These are phyloP conservation scores for Polydesmus complanatus DNA, from an alignment of 2,888 invertebrate genomes.

Conservation along the genomic window DNA sequence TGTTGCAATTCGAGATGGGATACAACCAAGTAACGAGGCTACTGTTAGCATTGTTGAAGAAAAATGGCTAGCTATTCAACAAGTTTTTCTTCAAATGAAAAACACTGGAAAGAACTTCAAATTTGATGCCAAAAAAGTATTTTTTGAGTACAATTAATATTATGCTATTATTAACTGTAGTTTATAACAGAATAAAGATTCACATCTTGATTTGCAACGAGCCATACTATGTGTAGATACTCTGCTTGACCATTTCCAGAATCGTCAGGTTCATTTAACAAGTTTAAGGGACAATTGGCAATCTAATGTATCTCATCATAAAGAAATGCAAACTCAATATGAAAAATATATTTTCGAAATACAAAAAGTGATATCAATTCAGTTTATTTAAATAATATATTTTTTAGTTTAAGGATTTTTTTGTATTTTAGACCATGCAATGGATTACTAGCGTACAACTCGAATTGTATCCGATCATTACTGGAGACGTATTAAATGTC, in stretches of 20 bases:
- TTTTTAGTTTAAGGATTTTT: slow-evolving; percentile 1
- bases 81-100: slow-evolving; percentile 50
- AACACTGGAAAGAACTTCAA: slow-evolving; percentile 52
- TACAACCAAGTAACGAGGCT: slow-evolving; percentile 37
- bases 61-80: slow-evolving; percentile 49
- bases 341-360: slow-evolving; percentile 45
- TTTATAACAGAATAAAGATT: slow-evolving; percentile 47
- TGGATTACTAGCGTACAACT: slow-evolving; percentile 44
- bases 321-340: slow-evolving; percentile 39
- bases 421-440: slow-evolving; percentile 30
- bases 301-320: slow-evolving; percentile 43
- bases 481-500: slow-evolving; percentile 45
- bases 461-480: slow-evolving; percentile 60
- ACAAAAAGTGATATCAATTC: slow-evolving; percentile 41
- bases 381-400: background rate
- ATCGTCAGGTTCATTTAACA: slow-evolving; percentile 48
- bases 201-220: slow-evolving; percentile 51
- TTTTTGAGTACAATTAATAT: background rate
- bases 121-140: slow-evolving; percentile 43
- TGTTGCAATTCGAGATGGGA: slow-evolving; percentile 37
- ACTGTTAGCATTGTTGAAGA: slow-evolving; percentile 39
- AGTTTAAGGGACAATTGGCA: slow-evolving; percentile 58
- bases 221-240: slow-evolving; percentile 52
- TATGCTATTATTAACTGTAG: too few relatives aligned
- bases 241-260: slow-evolving; percentile 50